Conservation (phyloP, 2,797 vertebrate genomes). For the Sebastes hubbsi region DNA sequence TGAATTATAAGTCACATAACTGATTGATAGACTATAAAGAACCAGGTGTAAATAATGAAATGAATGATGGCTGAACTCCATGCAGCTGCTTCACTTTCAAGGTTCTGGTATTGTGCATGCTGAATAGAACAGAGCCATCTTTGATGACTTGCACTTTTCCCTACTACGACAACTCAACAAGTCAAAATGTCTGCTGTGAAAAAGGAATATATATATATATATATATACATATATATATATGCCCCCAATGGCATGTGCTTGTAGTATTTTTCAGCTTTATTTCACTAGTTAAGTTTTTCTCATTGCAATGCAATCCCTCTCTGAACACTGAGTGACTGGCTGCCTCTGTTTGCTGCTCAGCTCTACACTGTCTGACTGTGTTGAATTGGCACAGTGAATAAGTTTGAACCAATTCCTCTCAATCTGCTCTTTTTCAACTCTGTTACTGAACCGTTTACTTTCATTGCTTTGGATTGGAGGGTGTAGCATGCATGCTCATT, state of each 20-base stretch:
- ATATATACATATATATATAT: too few relatives aligned
- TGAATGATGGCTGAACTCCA: too few relatives aligned
- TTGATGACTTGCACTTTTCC: not conserved
- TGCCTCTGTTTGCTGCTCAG: not conserved
- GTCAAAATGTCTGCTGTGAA: not conserved
- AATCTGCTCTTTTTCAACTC: not conserved
- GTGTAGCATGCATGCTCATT: not conserved
- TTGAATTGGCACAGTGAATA: not conserved
- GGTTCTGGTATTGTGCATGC: too few relatives aligned
- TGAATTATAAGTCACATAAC: too few relatives aligned
- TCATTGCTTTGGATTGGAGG: not conserved
- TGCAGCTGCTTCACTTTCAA: too few relatives aligned
- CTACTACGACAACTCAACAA: not conserved
- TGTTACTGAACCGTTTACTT: not conserved
- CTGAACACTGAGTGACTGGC: not conserved
- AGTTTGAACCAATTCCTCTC: not conserved
- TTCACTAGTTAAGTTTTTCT: not conserved
- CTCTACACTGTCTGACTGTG: not conserved
- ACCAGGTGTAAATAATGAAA: too few relatives aligned
- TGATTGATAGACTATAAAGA: too few relatives aligned
- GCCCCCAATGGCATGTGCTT: not conserved
- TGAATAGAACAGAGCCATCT: not conserved
- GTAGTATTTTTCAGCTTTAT: not conserved
- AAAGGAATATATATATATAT: too few relatives aligned
- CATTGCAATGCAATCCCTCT: not conserved